Percentiles rank a stretch among this genome's conserved stretches.
Conservation (phyloP, 2,888 invertebrate species). For the Caenorhabditis doughertyi region DNA sequence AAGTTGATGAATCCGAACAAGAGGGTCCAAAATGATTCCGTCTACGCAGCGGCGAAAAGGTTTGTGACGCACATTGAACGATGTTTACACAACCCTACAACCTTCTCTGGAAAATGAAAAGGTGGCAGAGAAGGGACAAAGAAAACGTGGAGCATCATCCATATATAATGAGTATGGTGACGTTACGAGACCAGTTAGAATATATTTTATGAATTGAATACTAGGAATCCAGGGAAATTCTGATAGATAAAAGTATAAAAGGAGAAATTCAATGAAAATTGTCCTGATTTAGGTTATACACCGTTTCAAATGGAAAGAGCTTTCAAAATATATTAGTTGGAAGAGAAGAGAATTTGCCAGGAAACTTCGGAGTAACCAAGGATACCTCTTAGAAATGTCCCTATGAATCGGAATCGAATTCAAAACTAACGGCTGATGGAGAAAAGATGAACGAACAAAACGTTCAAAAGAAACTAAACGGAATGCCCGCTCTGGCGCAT, state of each 20-base stretch:
- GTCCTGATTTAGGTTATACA: too few relatives aligned
- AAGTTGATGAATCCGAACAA: slow-evolving; percentile 5
- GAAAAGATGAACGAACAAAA: slow-evolving; percentile 11
- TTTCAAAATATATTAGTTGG: too few relatives aligned
- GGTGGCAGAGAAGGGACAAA: slow-evolving; percentile 1
- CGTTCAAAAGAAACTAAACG: slow-evolving; percentile 15
- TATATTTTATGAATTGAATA: neutral
- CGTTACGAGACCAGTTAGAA: neutral
- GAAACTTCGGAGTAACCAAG: too few relatives aligned
- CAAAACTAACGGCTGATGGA: neutral
- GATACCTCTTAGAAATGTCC: neutral
- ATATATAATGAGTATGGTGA: slow-evolving; percentile 24
- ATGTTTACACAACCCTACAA: slow-evolving; percentile 36
- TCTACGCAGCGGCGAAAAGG: neutral
- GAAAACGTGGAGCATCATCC: slow-evolving; percentile 14
- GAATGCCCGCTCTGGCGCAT: slow-evolving; percentile 8
- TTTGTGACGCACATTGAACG: slow-evolving; percentile 30
- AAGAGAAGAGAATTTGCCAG: too few relatives aligned
- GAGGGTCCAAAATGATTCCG: slow-evolving; percentile 25
- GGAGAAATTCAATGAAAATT: too few relatives aligned
- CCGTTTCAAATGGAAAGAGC: too few relatives aligned
- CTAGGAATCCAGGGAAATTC: too few relatives aligned
- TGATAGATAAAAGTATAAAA: too few relatives aligned
- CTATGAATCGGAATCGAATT: neutral
- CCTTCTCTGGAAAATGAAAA: slow-evolving; percentile 16